Conservation (phyloP, 2,888 invertebrate species). For the Brenthis daphne region DNA sequence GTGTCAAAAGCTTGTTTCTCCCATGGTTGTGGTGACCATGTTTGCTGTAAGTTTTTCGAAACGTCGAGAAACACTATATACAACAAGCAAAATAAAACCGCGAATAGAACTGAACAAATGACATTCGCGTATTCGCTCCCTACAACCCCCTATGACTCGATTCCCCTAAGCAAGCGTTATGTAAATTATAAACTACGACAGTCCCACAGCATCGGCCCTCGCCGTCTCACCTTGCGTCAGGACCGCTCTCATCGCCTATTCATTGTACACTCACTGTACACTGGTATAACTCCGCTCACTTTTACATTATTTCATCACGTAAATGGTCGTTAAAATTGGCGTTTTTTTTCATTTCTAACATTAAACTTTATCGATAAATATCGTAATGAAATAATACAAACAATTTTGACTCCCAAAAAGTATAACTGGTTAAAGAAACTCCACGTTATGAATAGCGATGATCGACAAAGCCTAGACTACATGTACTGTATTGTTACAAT, state of each 20-base stretch:
- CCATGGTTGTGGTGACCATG: too few species aligned
- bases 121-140: too few species aligned
- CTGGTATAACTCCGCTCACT: neutral
- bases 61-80: too few species aligned
- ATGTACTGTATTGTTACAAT: neutral
- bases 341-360: neutral
- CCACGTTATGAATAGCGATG: constrained; percentile 15
- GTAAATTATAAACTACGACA: too few species aligned
- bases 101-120: too few species aligned
- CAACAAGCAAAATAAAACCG: too few species aligned
- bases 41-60: too few species aligned
- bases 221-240: constrained; percentile 12
- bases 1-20: too few species aligned
- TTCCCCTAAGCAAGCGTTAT: too few species aligned
- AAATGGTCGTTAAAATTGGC: neutral
- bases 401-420: neutral
- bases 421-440: constrained; percentile 2
- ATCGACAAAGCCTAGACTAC: constrained; percentile 30
- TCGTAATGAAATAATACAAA: neutral
- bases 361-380: neutral
- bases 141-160: too few species aligned
- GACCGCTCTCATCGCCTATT: neutral
- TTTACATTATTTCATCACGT: neutral
- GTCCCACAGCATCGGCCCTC: too few species aligned
- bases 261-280: neutral